Evolutionary conservation across 2,888 invertebrate genomes (phyloP), one percentile per base, ranked within the genome.

Genomic region (Synanthedon formicaeformis): DNA sequence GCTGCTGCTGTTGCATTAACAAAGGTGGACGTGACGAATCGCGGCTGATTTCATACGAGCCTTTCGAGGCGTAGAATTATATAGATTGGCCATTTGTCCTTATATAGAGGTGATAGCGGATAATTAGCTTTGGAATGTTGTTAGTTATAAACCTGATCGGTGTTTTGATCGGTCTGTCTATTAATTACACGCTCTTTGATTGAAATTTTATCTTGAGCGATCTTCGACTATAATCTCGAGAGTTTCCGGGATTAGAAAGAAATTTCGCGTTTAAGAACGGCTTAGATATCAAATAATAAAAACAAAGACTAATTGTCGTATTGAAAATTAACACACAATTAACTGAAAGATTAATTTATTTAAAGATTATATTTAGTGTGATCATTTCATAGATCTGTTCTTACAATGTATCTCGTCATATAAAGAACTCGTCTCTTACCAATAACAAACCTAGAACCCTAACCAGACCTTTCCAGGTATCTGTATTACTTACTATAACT

Each of bases 21-120:
- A 62, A 62, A 66, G 62, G 60, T 54, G 60, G 52, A 62, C 69
- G 67, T 71, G 67, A 69, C 76, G 65, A 75, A 74, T 73, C 59
- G 57, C 54, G 51, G 56, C 61, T 56, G 66, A 67, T 70, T 69
- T 69, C 65, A 69, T 66, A 63, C 59, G 62, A 56, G 58, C 57
- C 56, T 55, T 53, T 50, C 52, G 48, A 51, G 65, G 53, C 56
- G 54, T 58, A 62, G 62, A 64, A 61, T 63, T 59, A 60, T 58
- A 56, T 58, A 53, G 54, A 14, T 14, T 57, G 41, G 54, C 52
- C 55, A 55, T 56, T 58, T 56, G 58, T 57, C 60, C 59, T 40
- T 40, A 34, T 55, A 51, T 48, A 59, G 59, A 56, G 58, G 56
- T 58, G 56, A 56, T 58, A 57, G 58, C 58, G 59, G 60, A 64